A percentile compares a stretch with the other conserved stretches of the same genome.
Conservation (phyloP, 64 coral and sea anemone species). For the Trachythela sp. region DNA sequence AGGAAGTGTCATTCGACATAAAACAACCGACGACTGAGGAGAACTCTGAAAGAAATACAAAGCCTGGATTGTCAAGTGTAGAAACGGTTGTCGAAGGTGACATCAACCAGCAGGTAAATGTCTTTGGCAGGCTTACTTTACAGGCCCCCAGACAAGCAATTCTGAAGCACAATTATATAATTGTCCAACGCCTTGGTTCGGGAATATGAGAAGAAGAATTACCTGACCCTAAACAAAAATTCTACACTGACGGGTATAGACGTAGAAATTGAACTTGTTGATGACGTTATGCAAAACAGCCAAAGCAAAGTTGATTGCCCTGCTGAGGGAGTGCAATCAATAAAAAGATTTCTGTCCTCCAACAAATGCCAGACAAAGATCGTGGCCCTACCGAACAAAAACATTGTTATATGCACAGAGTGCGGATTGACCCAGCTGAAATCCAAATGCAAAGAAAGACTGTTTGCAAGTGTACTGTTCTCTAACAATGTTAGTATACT, state of each 20-base stretch:
- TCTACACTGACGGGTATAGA: neutral
- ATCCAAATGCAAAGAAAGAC: constrained; percentile 6
- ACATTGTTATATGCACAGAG: neutral
- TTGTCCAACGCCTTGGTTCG: too few species aligned
- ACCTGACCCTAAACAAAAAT: too few species aligned
- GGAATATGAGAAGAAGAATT: too few species aligned
- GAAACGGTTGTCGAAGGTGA: neutral
- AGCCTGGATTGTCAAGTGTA: neutral
- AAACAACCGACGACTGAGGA: neutral
- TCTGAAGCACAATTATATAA: neutral
- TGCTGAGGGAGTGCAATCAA: neutral
- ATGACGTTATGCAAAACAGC: neutral
- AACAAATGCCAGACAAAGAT: neutral
- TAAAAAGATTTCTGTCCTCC: neutral
- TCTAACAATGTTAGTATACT: neutral
- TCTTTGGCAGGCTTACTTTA: neutral
- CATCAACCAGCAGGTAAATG: neutral
- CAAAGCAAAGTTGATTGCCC: neutral
- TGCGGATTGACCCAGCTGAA: neutral
- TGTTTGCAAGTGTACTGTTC: neutral
- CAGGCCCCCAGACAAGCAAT: neutral
- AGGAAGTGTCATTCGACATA: neutral
- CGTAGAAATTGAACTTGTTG: neutral
- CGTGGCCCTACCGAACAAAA: neutral
- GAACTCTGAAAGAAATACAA: neutral